Evolutionary conservation across 2,888 invertebrate genomes (phyloP).

Genomic region (Hetaerina titia): DNA sequence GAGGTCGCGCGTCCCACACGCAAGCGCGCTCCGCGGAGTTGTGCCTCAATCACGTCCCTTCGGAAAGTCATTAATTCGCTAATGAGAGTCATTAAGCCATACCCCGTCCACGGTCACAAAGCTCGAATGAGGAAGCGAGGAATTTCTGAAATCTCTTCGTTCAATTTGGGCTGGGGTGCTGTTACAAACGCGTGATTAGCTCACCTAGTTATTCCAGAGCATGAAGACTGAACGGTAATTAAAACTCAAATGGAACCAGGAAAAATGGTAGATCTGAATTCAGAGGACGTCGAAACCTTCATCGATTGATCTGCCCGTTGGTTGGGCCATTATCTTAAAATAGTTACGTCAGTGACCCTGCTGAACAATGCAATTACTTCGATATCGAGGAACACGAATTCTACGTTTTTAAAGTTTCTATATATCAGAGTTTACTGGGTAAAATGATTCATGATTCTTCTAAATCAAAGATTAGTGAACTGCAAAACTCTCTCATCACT

Average conservation of each 20-base stretch:
- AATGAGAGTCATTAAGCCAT: constrained; percentile 21
- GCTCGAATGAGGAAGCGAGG: background rate
- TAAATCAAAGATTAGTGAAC: background rate
- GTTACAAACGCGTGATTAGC: background rate
- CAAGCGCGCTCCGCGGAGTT: background rate
- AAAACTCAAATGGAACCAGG: background rate
- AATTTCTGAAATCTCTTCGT: background rate
- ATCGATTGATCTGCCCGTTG: background rate
- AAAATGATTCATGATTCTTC: background rate
- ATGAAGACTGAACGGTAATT: background rate
- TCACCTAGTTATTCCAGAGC: background rate
- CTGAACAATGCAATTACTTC: background rate
- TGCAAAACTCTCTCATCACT: background rate
- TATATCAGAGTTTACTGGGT: too few species aligned
- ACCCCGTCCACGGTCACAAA: background rate
- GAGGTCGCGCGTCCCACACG: background rate
- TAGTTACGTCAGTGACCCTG: background rate
- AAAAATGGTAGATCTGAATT: background rate
- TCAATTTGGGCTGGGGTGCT: background rate
- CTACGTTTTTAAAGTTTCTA: too few species aligned
- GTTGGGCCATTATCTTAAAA: background rate
- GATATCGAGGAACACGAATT: background rate
- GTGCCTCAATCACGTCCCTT: constrained; percentile 5
- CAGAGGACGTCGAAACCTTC: background rate
- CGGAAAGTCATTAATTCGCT: constrained; percentile 35